Percentiles rank a stretch among this genome's conserved stretches.
phyloP scores from a whole-genome alignment of 1,140 invertebrate genomes.

The Cepaea nemoralis region DNA sequence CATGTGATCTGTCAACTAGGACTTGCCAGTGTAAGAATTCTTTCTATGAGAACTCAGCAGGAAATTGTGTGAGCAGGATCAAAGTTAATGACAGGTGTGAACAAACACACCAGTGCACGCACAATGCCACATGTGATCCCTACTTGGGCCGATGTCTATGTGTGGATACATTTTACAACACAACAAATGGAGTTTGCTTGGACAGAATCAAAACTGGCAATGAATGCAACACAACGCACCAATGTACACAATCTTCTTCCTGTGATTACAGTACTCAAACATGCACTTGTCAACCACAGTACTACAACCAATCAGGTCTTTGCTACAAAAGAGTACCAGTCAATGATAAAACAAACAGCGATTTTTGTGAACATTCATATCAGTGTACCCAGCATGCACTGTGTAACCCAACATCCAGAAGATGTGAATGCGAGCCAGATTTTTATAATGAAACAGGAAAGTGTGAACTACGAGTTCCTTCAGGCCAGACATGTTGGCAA shows the following conservation, averaged over 20 bases:
- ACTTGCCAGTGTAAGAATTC: slow-evolving; percentile 36
- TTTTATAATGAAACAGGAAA: slow-evolving; percentile 37
- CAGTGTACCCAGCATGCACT: slow-evolving; percentile 27
- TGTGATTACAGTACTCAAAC: slow-evolving; percentile 10
- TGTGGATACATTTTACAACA: slow-evolving; percentile 5
- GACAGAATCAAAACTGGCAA: neutral
- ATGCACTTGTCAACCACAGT: slow-evolving; percentile 18
- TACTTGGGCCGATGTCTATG: slow-evolving; percentile 19
- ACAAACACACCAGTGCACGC: slow-evolving; percentile 22
- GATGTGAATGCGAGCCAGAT: slow-evolving; percentile 35
- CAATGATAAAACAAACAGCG: neutral
- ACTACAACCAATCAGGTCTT: slow-evolving; percentile 19
- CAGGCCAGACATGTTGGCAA: slow-evolving; percentile 8
- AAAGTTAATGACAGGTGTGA: slow-evolving; percentile 21
- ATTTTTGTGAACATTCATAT: neutral
- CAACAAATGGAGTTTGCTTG: slow-evolving; percentile 1
- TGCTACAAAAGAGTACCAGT: slow-evolving; percentile 1
- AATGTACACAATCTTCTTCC: slow-evolving; percentile 35
- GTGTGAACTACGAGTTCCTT: slow-evolving; percentile 16
- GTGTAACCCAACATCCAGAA: neutral
- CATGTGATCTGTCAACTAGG: slow-evolving; percentile 27
- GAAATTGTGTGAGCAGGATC: slow-evolving; percentile 19
- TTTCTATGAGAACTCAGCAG: slow-evolving; percentile 20
- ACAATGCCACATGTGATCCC: slow-evolving; percentile 30
- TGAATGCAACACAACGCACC: slow-evolving; percentile 26